phyloP scores from a whole-genome alignment of 2,797 vertebrate genomes.

The Ctenosaura bakeri region DNA sequence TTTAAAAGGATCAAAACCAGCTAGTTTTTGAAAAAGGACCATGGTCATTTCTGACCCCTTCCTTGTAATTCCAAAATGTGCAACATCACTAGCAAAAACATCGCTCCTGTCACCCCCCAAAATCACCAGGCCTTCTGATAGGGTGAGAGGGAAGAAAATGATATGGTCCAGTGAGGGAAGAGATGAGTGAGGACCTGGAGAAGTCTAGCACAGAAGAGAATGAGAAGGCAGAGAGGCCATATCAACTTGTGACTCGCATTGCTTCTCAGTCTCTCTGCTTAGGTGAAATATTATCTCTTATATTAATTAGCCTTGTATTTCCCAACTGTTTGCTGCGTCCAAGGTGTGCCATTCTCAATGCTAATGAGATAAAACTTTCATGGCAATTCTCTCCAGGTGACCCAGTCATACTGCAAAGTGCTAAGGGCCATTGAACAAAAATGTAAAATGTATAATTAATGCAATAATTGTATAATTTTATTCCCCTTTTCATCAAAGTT shows the following conservation, averaged over 20 bases:
- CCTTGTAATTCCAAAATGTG: not conserved
- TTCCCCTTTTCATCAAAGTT: conserved; percentile 70
- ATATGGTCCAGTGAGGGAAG: not conserved
- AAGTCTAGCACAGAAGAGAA: not conserved
- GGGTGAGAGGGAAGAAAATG: not conserved
- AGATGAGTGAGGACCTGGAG: not conserved
- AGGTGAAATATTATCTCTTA: not conserved
- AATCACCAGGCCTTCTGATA: not conserved
- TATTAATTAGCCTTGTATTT: conserved; percentile 42
- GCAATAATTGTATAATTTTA: conserved; percentile 72
- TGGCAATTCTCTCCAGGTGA: conserved; percentile 48
- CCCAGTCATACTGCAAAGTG: conserved; percentile 56
- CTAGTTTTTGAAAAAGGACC: not conserved
- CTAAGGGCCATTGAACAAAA: conserved; percentile 66
- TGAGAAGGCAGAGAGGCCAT: not conserved
- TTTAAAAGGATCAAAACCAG: not conserved
- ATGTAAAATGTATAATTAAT: conserved; percentile 74
- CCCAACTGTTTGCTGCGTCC: conserved; percentile 35
- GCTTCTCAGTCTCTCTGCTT: not conserved
- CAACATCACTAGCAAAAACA: not conserved
- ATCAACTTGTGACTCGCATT: not conserved
- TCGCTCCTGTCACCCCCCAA: too few species aligned
- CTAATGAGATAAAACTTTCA: conserved; percentile 39
- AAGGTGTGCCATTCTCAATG: not conserved
- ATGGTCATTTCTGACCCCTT: not conserved